Evolutionary conservation across 1,140 invertebrate genomes (phyloP), one percentile per base, ranked within the genome.

Genomic region (Anoplophora glabripennis): DNA sequence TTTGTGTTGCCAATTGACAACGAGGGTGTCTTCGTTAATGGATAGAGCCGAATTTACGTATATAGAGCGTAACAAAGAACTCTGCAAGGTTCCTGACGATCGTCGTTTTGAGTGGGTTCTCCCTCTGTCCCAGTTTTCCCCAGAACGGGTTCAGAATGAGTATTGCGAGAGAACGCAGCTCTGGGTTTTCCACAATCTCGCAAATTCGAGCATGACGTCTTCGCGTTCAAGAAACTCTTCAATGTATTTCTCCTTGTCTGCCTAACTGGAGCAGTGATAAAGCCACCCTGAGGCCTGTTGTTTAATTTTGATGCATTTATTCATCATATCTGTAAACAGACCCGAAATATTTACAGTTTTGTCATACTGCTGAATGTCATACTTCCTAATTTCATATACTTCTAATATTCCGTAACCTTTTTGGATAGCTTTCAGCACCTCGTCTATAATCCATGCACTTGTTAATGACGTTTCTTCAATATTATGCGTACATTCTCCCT

Each of bases 391-490:
- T 60, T 64, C 58, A 42, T 41, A 47, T 33, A 57, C 48, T 38
- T 53, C 41, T 5, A 53, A n/a, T n/a, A 64, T 42, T 51, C 41
- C 42, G 36, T 64, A 64, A 3, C 45, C 37, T 53, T 56, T 59
- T 55, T 60, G 54, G 7, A 59, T n/a, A 1, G 77, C 76, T 54
- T 73, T 69, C 35, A 57, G 28, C 5, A 78, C 9, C 64, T 79
- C 77, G 18, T 72, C 65, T 10, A 65, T 63, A 9, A 72, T 68
- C 71, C 72, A 79, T 1, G 72, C 76, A 46, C 77, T 76, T 1
- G 52, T 67, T 5, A 79, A 57, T 0, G 53, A 56, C 48, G 77
- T 65, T 11, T 69, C 59, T 14, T 66, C 56, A 11, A 40, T 59
- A 61, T 78, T 73, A 8, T 21, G 34, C 42, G 66, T 71, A 9